Evolutionary conservation across 2,888 invertebrate genomes (phyloP).

Genomic region (Enchytraeus crypticus): DNA sequence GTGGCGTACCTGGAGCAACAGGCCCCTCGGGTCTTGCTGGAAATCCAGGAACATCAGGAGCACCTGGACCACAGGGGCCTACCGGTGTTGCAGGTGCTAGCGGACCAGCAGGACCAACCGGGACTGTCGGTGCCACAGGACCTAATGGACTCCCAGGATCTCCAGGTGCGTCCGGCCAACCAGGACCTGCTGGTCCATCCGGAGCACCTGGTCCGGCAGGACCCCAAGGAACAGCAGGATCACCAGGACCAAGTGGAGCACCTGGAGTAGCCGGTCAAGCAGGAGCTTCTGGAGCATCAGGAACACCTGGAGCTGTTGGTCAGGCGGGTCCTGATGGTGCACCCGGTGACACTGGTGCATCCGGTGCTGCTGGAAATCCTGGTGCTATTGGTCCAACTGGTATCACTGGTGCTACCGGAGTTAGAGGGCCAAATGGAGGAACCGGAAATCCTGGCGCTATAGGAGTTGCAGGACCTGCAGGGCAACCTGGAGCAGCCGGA

Average conservation of each 20-base stretch:
- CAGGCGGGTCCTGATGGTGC: slow-evolving; percentile 1
- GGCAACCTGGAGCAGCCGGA: neutral
- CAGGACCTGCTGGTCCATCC: slow-evolving; percentile 5
- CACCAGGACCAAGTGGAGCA: neutral
- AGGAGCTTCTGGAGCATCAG: neutral
- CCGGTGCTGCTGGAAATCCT: slow-evolving; percentile 2
- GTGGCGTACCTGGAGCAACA: slow-evolving; percentile 3
- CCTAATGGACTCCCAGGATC: no score
- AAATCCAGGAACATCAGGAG: neutral
- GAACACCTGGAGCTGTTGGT: neutral
- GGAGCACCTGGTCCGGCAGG: slow-evolving; percentile 12
- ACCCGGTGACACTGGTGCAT: slow-evolving; percentile 10
- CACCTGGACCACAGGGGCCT: neutral
- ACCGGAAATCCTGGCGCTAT: neutral
- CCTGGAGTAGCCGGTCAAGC: slow-evolving; percentile 6
- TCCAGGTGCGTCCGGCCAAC: neutral
- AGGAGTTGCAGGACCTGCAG: slow-evolving; percentile 1
- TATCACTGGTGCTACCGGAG: slow-evolving; percentile 6
- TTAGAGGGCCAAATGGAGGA: neutral
- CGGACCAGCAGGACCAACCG: slow-evolving; percentile 1
- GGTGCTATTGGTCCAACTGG: slow-evolving; percentile 12
- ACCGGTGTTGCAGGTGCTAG: neutral
- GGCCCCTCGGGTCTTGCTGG: slow-evolving; percentile 1
- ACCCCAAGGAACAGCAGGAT: neutral
- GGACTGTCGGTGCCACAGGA: neutral